Evolutionary conservation across 2,113 vertebrate genomes (phyloP).

Genomic region (Chlamydotis undulata): DNA sequence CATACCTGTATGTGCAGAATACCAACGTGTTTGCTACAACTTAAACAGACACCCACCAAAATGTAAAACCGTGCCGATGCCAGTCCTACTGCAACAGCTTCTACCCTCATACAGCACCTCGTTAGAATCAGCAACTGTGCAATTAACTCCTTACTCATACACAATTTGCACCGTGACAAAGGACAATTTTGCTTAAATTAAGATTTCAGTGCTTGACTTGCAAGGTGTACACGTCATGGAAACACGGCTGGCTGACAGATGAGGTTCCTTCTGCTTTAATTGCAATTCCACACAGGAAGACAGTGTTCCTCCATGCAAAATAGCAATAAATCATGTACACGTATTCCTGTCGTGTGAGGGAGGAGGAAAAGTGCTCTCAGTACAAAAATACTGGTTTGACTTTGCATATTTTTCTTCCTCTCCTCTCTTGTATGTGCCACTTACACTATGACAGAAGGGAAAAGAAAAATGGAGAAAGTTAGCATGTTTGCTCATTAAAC

Average conservation of each 20-base stretch:
- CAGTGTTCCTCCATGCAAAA: neutral
- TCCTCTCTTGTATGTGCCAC: neutral
- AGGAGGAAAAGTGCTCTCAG: neutral
- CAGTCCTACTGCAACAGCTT: neutral
- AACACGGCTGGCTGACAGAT: neutral
- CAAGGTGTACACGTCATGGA: neutral
- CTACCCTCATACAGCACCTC: neutral
- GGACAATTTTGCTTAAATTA: neutral
- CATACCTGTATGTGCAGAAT: neutral
- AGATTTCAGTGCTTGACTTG: constrained; percentile 38
- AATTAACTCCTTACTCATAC: constrained; percentile 25
- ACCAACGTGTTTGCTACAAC: accelerated
- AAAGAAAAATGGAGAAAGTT: neutral
- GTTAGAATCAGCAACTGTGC: neutral
- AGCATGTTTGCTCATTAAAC: neutral
- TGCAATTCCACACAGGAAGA: neutral
- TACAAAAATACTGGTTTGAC: neutral
- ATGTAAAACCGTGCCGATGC: neutral
- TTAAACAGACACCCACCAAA: neutral
- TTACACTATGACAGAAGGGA: neutral
- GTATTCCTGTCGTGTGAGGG: neutral
- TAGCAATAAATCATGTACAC: neutral
- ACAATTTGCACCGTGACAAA: neutral
- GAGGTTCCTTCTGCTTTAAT: neutral
- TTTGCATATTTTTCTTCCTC: neutral